Evolutionary conservation across 2,888 invertebrate genomes (phyloP), one percentile per base, ranked within the genome.

Genomic region (Gastracanthus pulcherrimus): DNA sequence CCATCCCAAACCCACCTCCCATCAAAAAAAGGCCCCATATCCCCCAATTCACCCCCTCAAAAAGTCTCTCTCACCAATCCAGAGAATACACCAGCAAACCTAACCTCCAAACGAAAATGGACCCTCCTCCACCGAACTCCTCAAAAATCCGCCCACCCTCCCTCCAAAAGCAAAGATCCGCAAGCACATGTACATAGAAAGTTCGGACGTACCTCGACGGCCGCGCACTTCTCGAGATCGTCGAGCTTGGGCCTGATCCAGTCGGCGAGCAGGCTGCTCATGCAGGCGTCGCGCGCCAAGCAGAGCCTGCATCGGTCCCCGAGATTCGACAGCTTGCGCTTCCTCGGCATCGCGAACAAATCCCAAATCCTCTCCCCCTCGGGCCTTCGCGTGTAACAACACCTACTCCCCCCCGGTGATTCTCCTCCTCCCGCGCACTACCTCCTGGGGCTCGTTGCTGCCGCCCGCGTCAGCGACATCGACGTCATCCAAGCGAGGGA

Each of bases 231-330:
- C 5, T 84, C 84, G 9, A 91, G 84, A 74, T 91, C 89, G 23
- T 88, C 84, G 23, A 91, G 71, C 78, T 87, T 88, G n/a, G 83
- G 76, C n/a, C 84, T 84, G 3, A 91, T 38, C 26, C 84, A 75
- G 19, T 88, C 87, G 9, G 84, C 84, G 67, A 89, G 89, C 2
- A 91, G 76, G 66, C 88, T 83, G 60, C 84, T 87, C 89, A 90
- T 89, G 38, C 86, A 87, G 29, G 88, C 88, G 16, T 88, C 83
- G 4, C 89, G 87, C 48, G 84, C 64, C 9, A 91, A 84, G 66
- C 91, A 91, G 62, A 91, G 82, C n/a, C 91, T 88, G 79, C 91
- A 91, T 45, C 87, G 87, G 9, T 87, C 86, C 51, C 82, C 85
- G 23, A 89, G 41, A 69, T 86, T 85, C 29, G 83, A 51, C 31